Evolutionary conservation across 2,797 vertebrate genomes (phyloP).

Genomic region (Coluber constrictor): DNA sequence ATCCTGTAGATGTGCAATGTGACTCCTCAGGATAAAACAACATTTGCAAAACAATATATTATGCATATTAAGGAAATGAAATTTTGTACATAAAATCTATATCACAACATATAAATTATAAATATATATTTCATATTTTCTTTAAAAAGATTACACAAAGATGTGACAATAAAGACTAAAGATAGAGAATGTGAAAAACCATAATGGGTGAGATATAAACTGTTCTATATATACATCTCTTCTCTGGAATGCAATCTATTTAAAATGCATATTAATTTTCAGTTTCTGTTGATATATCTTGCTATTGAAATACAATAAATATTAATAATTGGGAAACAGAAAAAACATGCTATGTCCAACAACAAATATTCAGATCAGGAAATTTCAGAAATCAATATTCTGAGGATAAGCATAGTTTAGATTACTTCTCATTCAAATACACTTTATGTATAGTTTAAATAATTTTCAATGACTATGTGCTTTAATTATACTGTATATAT

Average conservation of each 20-base stretch:
- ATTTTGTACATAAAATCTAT: not conserved
- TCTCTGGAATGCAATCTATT: not conserved
- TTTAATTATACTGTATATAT: conserved; percentile 26
- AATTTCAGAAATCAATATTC: conserved; percentile 8
- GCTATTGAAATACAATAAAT: not conserved
- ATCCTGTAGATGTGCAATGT: not conserved
- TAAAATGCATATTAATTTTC: not conserved
- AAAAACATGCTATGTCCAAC: not conserved
- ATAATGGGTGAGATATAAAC: not conserved
- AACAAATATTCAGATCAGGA: conserved; percentile 18
- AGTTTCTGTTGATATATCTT: not conserved
- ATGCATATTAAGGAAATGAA: not conserved
- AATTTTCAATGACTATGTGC: conserved; percentile 37
- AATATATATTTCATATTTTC: not conserved
- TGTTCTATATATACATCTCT: not conserved
- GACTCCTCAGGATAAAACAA: not conserved
- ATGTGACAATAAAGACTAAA: not conserved
- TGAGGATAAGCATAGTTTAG: not conserved
- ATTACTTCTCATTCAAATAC: conserved; percentile 35
- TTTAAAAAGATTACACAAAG: not conserved
- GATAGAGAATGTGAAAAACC: not conserved
- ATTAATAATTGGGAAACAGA: conserved; percentile 13
- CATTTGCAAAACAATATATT: not conserved
- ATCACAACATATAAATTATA: not conserved
- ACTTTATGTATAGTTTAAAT: conserved; percentile 47